A percentile compares a stretch with the other conserved stretches of the same genome.
phyloP scores from a whole-genome alignment of 2,797 vertebrate genomes.

The Masticophis lateralis region DNA sequence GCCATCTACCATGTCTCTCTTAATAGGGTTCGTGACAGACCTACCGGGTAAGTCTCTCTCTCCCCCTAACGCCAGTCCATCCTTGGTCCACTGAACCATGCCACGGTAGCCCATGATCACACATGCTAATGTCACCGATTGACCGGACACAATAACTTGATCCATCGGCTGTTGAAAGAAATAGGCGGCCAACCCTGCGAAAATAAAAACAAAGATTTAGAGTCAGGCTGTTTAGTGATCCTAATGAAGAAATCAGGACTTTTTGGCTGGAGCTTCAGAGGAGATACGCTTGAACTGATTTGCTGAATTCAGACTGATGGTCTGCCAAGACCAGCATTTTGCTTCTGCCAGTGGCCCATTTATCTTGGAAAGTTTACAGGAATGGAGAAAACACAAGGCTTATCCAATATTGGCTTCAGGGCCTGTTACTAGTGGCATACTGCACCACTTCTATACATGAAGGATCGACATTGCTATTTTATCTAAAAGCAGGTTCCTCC shows the following conservation, averaged over 20 bases:
- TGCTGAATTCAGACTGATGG: neutral
- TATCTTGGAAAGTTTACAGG: neutral
- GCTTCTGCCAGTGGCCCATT: neutral
- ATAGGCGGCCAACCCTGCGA: slow-evolving; percentile 77
- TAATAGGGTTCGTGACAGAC: neutral
- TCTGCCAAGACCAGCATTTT: neutral
- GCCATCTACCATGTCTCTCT: slow-evolving; percentile 4
- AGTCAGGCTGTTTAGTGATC: neutral
- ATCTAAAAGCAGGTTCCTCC: neutral
- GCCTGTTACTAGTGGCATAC: neutral
- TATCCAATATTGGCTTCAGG: neutral
- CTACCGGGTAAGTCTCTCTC: slow-evolving; percentile 88
- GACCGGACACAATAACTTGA: slow-evolving; percentile 74
- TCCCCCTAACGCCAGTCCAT: slow-evolving; percentile 86
- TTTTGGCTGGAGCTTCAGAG: neutral
- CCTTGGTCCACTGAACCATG: slow-evolving; percentile 93
- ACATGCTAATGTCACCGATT: slow-evolving; percentile 81
- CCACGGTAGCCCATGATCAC: slow-evolving; percentile 80
- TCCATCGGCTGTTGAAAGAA: slow-evolving; percentile 89
- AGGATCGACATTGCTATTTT: neutral
- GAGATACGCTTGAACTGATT: neutral
- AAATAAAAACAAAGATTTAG: neutral
- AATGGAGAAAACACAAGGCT: neutral
- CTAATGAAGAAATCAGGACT: neutral
- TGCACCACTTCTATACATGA: neutral